Evolutionary conservation across 2,797 vertebrate genomes (phyloP).

Genomic region (Cercopithecus diana): DNA sequence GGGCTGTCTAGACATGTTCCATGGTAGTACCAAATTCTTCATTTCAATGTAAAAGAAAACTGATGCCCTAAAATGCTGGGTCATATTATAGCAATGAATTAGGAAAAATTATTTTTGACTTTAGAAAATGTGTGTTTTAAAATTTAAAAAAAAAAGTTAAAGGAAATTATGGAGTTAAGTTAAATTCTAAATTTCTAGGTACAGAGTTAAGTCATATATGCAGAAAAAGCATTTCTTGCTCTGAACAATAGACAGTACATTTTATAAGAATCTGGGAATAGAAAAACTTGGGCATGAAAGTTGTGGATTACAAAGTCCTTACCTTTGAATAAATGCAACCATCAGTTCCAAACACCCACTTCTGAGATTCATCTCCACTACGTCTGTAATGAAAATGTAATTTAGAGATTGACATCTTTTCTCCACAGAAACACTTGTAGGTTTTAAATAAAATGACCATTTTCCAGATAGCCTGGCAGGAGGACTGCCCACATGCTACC

Average conservation of each 20-base stretch:
- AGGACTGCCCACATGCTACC: background rate
- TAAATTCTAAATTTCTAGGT: background rate
- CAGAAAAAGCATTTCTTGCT: background rate
- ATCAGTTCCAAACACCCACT: constrained; percentile 75
- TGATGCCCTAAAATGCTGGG: background rate
- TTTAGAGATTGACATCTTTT: constrained; percentile 33
- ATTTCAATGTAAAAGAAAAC: background rate
- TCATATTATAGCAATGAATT: background rate
- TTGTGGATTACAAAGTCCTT: background rate
- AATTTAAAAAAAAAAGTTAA: constrained; percentile 29
- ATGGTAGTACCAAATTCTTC: background rate
- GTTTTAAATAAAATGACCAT: constrained; percentile 27
- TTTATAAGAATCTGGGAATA: background rate
- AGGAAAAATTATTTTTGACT: background rate
- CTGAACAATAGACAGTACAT: background rate
- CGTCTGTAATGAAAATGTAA: constrained; percentile 67
- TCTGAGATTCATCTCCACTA: constrained; percentile 68
- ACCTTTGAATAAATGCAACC: constrained; percentile 77
- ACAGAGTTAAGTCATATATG: background rate
- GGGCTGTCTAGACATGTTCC: background rate
- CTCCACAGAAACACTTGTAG: background rate
- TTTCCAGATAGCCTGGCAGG: background rate
- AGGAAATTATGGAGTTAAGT: background rate
- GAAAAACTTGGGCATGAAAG: background rate
- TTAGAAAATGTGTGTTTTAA: constrained; percentile 28